A percentile compares a stretch with the other conserved stretches of the same genome.
These are phyloP conservation scores for Denticeps clupeoides DNA, from an alignment of 2,797 vertebrate genomes.

Conservation along the genomic window DNA sequence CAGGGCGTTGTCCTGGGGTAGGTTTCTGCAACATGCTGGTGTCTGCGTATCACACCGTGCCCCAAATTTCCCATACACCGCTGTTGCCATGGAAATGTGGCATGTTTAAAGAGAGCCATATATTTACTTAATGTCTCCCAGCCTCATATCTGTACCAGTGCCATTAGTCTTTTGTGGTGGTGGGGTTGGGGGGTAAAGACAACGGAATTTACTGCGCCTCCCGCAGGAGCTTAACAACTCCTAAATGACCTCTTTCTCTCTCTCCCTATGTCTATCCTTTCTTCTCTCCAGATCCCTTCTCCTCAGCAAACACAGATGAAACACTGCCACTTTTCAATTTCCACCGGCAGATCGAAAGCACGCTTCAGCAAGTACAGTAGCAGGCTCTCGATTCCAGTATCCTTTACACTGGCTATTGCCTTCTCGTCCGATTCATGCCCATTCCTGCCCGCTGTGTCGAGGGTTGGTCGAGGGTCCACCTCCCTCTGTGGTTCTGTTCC, in stretches of 20 bases:
- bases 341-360: not conserved
- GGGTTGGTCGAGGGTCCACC: too few relatives aligned
- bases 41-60: constrained; percentile 6
- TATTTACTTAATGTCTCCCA: constrained; percentile 43
- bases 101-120: constrained; percentile 39
- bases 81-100: constrained; percentile 35
- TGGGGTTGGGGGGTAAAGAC: constrained; percentile 21
- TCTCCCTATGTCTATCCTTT: not conserved
- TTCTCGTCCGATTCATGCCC: constrained; percentile 1
- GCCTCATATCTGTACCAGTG: constrained; percentile 37
- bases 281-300: not conserved
- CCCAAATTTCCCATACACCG: constrained; percentile 17
- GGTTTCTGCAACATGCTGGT: too few relatives aligned
- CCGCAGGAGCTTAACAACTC: constrained; percentile 33
- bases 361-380: not conserved
- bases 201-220: constrained; percentile 32
- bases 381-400: constrained; percentile 15
- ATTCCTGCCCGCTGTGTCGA: constrained; percentile 10
- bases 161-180: constrained; percentile 35
- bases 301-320: not conserved
- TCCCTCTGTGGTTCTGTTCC: not conserved
- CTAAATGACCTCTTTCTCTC: constrained; percentile 35
- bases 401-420: not conserved
- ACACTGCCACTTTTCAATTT: constrained; percentile 3
- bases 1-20: too few relatives aligned